These are phyloP conservation scores for Nycticebus coucang DNA, from an alignment of 2,113 vertebrate species.

Conservation along the genomic window DNA sequence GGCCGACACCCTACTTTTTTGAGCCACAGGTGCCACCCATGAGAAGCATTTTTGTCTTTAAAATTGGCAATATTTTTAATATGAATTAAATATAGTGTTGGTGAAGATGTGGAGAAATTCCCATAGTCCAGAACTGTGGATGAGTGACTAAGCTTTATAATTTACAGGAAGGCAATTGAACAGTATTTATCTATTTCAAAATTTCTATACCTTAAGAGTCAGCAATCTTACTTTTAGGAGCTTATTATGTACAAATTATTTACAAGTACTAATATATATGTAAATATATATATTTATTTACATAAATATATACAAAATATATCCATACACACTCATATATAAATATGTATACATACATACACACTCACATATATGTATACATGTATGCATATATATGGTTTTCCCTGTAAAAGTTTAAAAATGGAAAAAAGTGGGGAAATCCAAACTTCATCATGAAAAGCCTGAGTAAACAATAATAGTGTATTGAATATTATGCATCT, in stretches of 20 bases:
- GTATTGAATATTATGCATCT: not conserved
- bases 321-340: too few relatives aligned
- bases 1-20: too few relatives aligned
- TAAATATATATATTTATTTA: not conserved
- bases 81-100: not conserved
- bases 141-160: not conserved
- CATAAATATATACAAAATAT: not conserved
- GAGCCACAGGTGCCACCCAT: too few relatives aligned
- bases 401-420: not conserved
- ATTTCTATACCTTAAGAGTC: not conserved
- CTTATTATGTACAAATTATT: not conserved
- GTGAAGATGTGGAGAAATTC: not conserved
- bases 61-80: not conserved
- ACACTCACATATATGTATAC: not conserved
- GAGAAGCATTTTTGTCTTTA: not conserved
- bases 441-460: not conserved
- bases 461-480: not conserved
- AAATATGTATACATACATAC: too few relatives aligned
- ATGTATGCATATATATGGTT: not conserved
- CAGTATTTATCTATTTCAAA: not conserved
- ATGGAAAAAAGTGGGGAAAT: not conserved
- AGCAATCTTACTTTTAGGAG: not conserved
- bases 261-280: not conserved
- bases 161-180: not conserved
- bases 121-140: not conserved